phyloP scores from a whole-genome alignment of 2,797 vertebrate species.

The Silurus aristotelis region DNA sequence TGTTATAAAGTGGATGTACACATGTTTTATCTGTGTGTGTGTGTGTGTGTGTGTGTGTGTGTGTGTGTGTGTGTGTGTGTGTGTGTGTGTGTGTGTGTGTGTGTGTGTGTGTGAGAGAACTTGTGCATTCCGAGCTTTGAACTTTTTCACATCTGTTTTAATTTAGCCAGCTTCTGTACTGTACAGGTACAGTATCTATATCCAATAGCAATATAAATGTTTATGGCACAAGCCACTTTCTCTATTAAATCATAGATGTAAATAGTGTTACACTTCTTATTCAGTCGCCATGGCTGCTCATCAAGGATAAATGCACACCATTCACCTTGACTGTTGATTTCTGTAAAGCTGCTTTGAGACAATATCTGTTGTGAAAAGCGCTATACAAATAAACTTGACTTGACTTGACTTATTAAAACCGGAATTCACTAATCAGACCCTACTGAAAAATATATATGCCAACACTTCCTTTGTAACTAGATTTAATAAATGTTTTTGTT shows the following conservation, averaged over 20 bases:
- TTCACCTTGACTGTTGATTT: too few species aligned
- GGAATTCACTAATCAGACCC: not conserved
- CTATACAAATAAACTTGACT: too few species aligned
- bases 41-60: too few species aligned
- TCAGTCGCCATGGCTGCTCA: too few species aligned
- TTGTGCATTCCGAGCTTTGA: conserved; percentile 41
- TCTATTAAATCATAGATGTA: conserved; percentile 41
- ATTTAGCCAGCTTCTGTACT: conserved; percentile 51
- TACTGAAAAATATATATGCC: not conserved
- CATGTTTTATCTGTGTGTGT: too few species aligned
- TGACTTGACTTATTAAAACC: not conserved
- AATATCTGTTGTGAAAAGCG: too few species aligned
- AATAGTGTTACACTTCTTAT: not conserved
- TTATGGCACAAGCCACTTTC: conserved; percentile 49
- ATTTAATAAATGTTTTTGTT: not conserved
- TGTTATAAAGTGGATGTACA: not conserved
- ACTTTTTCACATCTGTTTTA: conserved; percentile 36
- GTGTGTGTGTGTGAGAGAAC: conserved; percentile 8
- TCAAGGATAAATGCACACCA: too few species aligned
- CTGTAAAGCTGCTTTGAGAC: too few species aligned
- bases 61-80: not conserved
- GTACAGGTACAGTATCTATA: conserved; percentile 53
- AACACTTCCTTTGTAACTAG: not conserved
- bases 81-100: not conserved
- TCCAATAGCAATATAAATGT: conserved; percentile 52